Percentiles rank a stretch among this genome's conserved stretches.
Evolutionary conservation across 1,140 invertebrate genomes (phyloP).

Genomic region (Linepithema humile): DNA sequence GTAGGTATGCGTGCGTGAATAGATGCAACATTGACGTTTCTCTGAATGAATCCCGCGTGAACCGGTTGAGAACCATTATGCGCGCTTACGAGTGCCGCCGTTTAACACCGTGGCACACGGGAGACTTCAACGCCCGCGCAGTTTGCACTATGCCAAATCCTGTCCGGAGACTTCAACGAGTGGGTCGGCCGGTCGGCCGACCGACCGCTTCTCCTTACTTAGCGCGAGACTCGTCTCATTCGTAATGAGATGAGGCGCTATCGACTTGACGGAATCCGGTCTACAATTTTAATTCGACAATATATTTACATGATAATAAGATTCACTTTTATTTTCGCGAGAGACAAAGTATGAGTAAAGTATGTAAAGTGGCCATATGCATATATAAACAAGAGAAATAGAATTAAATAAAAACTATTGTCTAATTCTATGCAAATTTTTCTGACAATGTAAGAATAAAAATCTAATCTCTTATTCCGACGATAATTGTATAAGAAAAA

Average conservation of each 20-base stretch:
- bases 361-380: no score
- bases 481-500: background rate
- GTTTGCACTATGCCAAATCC: conserved; percentile 7
- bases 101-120: conserved; percentile 62
- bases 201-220: no score
- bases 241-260: background rate
- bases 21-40: conserved; percentile 64
- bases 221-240: background rate
- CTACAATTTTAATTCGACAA: background rate
- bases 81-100: conserved; percentile 52
- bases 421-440: background rate
- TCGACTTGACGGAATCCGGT: background rate
- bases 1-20: conserved; percentile 21
- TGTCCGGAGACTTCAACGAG: conserved; percentile 47
- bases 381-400: no score
- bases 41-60: conserved; percentile 74
- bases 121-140: conserved; percentile 72
- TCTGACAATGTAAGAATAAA: no score
- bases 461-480: background rate
- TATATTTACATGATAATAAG: background rate
- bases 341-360: no score
- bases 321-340: background rate
- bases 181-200: conserved; percentile 29
- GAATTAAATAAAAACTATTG: background rate
- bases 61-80: conserved; percentile 77